Base-by-base conservation (phyloP, 2,113 vertebrate genomes). In the Octodon degus region DNA sequence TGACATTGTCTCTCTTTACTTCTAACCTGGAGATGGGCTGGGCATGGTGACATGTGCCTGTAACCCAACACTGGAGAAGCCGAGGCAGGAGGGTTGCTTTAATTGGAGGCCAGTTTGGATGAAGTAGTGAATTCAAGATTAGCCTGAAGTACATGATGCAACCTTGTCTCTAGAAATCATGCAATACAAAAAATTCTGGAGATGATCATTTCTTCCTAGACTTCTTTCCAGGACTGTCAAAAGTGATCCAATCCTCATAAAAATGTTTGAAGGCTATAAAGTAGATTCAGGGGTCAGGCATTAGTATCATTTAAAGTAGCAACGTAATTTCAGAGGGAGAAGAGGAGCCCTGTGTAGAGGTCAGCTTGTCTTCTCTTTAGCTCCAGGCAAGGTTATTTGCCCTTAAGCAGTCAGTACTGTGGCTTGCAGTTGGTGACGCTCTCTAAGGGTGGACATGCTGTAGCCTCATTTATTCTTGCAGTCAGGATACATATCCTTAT, bases 251-350 rank as follows among this genome's bases (percentile, higher is more conserved):
- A 5, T 85, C 58, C 88, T 63, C 47, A 62, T 27, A 34, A 47
- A 70, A 89, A 67, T 77, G 19, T 93, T 25, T 60, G 50, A 89
- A 94, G 72, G 58, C 43, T 77, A 6, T 86, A 14, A 74, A 83
- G 37, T 79, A 77, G 68, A 2, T 58, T 32, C 4, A 95, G 67
- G 20, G 27, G 0, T 37, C 70, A 82, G 62, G 6, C 16, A n/a
- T 90, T 50, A 68, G 34, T 79, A 1, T 74, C 88, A 80, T 70
- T 89, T 43, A 76, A 67, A 14, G 32, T 80, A 58, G 60, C 47
- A 53, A 27, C 32, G 4, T 80, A 58, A 79, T 95, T 96, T 93
- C 74, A 85, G 16, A 92, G 55, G 14, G 72, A 34, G 34, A 88
- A 88, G 27, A 5, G n/a, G 32, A 94, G 34, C 17, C 11, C 27